Evolutionary conservation across 2,113 vertebrate species (phyloP), one percentile per base, ranked within the genome.

Genomic region (Melanerpes aurifrons): DNA sequence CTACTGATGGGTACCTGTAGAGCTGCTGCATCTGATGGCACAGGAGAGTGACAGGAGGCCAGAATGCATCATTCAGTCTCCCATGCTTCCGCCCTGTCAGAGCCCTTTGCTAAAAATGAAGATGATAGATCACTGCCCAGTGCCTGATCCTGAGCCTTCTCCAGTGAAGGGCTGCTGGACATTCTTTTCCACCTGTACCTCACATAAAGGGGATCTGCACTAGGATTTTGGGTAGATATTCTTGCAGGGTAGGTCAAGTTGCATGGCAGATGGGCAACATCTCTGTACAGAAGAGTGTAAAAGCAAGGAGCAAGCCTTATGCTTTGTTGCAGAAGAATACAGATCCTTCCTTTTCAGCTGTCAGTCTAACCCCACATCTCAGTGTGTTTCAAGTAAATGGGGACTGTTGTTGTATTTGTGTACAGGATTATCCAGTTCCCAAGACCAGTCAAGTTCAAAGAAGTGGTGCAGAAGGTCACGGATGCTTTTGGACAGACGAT

Each of bases 401-500:
- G 66, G 43, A 7, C 37, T 83, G 3, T 37, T 86, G 16, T 47
- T 94, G 5, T 35, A 2, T 82, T 72, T 89, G 4, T 75, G 1
- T 32, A 16, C 95, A 99, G 99, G 94, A 99, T 99, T 95, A 98
- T 99, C 95, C 98, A 97, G 17, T 99, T 99, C 91, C 98, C 98
- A 95, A 98, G 98, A 95, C 98, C 99, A 11, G 97, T 98, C 94
- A 98, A 92, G 89, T 98, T 98, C 96, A 99, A 98, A 94, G 98
- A 99, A 73, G 98, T 99, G 82, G 96, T 98, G 77, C 98, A 98
- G 97, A 99, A 99, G 95, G 98, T 98, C 92, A 98, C 97, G 0
- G 99, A 99, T 95, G 98, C 98, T 90, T 99, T 98, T 84, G 99
- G 98, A 50, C 98, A 99, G 97, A 98, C 98, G 87, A 98, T 99